Base-by-base conservation (phyloP, 92 coral and sea anemone species). In the Zoanthus sansibaricus region DNA sequence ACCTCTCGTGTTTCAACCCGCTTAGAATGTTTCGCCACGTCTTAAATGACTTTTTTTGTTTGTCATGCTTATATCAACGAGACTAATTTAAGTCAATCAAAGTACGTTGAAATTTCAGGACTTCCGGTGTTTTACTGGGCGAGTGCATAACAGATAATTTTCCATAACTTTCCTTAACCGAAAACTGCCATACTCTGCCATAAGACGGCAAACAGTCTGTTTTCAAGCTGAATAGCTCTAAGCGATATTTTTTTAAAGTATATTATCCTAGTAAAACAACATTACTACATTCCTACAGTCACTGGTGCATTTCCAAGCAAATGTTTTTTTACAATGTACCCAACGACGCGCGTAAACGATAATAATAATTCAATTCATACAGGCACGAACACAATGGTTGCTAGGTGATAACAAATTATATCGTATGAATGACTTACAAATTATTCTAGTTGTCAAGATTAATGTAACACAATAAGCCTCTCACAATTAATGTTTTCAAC, bases 71-170 rank as follows among this genome's bases (percentile, higher is more conserved):
- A 80, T 18, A 59, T 80, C 66, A 64, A 66, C 85, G 66, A 32
- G 37, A 21, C 74, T 45, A 51, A 7, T 59, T 79, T 55, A 55
- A 47, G 52, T 80, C 85, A 80, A 80, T 79, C 85, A 80, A 20
- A 80, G 59, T 25, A 66, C 58, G 58, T 48, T 66, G 21, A 80
- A 66, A 80, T 80, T 12, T 67, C 75, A 74, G 85, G 85, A 80
- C 66, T 45, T 80, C 85, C 85, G 85, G 85, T 7, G 61, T 47
- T 46, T 80, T 80, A 62, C 21, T 67, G 75, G 59, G 85, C 75
- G 66, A 58, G 6, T 45, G 56, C 72, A 17, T 10, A 13, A 72
- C 48, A 20, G 20, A 37, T 10, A 48, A 76, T 30, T 2, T 15
- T 9, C 30, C 47, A 47, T 20, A 25, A 25, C 25, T 25, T 25